These are phyloP conservation scores for Falco berigora DNA, from an alignment of 2,797 vertebrate genomes.

Conservation along the genomic window DNA sequence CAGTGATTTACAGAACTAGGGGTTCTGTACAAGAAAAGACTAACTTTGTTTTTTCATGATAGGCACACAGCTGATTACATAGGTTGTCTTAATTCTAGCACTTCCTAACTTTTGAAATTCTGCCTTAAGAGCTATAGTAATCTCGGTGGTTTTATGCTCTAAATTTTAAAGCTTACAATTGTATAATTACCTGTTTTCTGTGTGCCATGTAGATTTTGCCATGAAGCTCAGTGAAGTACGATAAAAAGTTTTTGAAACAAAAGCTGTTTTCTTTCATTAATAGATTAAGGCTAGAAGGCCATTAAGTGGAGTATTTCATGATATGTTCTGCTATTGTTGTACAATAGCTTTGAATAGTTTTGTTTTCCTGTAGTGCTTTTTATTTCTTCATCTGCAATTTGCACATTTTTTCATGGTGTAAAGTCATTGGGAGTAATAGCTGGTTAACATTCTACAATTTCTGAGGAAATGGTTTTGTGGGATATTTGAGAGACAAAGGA, in stretches of 20 bases:
- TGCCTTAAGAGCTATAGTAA: neutral
- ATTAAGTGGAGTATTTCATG: neutral
- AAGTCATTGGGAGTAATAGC: neutral
- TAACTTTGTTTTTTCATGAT: neutral
- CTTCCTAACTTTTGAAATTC: neutral
- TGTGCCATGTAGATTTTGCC: neutral
- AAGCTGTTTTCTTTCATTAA: neutral
- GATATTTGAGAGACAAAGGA: constrained; percentile 17
- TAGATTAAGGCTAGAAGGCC: neutral
- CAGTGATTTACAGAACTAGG: neutral
- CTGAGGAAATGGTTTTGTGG: neutral
- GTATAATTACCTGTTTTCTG: neutral
- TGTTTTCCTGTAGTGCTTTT: neutral
- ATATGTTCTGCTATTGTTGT: neutral
- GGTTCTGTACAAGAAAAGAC: neutral
- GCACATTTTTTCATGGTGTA: neutral
- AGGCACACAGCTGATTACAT: neutral
- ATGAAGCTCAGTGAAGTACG: neutral
- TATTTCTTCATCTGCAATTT: constrained; percentile 7
- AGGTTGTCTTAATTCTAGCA: neutral
- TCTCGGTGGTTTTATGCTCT: neutral
- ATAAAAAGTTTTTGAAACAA: neutral
- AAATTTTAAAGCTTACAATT: neutral
- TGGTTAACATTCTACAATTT: neutral
- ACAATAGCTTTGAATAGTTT: constrained; percentile 6